Evolutionary conservation across 2,797 vertebrate genomes (phyloP).

Genomic region (Lutra lutra): DNA sequence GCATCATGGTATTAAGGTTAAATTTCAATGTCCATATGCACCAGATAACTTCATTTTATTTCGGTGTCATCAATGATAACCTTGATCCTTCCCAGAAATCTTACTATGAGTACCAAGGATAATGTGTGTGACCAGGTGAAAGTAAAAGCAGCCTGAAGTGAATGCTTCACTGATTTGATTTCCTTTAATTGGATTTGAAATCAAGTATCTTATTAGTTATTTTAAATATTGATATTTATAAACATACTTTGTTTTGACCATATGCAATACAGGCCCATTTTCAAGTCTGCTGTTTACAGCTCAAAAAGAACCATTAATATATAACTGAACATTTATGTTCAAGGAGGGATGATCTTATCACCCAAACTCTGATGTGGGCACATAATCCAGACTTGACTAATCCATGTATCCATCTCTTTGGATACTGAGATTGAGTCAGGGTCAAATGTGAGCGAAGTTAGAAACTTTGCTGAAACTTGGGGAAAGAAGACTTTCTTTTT

Average conservation of each 20-base stretch:
- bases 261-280: not conserved
- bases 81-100: not conserved
- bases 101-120: not conserved
- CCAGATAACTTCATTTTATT: not conserved
- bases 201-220: not conserved
- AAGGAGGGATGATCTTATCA: not conserved
- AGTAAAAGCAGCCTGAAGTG: not conserved
- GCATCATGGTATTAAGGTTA: not conserved
- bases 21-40: not conserved
- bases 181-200: constrained; percentile 24
- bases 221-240: not conserved
- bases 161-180: not conserved
- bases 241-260: not conserved
- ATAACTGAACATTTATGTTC: not conserved
- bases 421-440: not conserved
- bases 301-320: not conserved
- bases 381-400: not conserved
- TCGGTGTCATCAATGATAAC: not conserved
- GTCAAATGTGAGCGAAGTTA: not conserved
- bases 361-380: not conserved
- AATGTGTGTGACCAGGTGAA: not conserved
- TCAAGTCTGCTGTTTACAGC: not conserved
- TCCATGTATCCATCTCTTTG: not conserved
- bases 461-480: not conserved
- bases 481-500: not conserved